Evolutionary conservation across 2,888 invertebrate species (phyloP), one percentile per base, ranked within the genome.

Genomic region (Petrolisthes manimaculis): DNA sequence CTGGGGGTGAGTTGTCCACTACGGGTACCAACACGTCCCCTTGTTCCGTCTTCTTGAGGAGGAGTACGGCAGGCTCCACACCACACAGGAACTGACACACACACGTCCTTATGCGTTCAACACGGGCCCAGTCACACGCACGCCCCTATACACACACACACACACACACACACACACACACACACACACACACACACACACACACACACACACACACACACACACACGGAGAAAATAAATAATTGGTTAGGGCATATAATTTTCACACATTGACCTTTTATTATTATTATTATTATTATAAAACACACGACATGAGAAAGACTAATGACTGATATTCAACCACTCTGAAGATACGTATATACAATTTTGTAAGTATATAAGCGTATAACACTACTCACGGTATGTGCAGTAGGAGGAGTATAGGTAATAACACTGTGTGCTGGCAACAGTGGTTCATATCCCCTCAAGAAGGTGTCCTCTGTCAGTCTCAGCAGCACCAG

Each of bases 11-110:
- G 86, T 89, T 90, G 82, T 86, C 89, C 83, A 91, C 91, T 2
- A 91, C 90, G 67, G 90, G 81, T 14, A 89, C 81, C 74, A 90
- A 53, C n/a, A 89, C 86, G 5, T 90, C 86, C 12, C 95, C 95
- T 84, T 92, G 92, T 88, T 95, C 94, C 88, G 95, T 95, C 93
- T 95, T 96, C 92, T 95, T 95, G 91, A 96, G 94, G 91, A 96
- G 95, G 91, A 97, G 93, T 91, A 97, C 96, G 0, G 97, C 96
- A n/a, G 96, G 96, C 92, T 97, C 96, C 91, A 97, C 95, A 24
- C 97, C 97, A 92, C 97, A 97, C 86, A 97, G 95, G 94, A 95
- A 97, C 93, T 96, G 87, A 54, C 89, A 82, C 74, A 90, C 56
- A 37, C 82, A 82, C 37, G 85, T 85, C 88, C 89, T 87, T 9